Evolutionary conservation across 2,888 invertebrate species (phyloP).

Genomic region (Polia nebulosa): DNA sequence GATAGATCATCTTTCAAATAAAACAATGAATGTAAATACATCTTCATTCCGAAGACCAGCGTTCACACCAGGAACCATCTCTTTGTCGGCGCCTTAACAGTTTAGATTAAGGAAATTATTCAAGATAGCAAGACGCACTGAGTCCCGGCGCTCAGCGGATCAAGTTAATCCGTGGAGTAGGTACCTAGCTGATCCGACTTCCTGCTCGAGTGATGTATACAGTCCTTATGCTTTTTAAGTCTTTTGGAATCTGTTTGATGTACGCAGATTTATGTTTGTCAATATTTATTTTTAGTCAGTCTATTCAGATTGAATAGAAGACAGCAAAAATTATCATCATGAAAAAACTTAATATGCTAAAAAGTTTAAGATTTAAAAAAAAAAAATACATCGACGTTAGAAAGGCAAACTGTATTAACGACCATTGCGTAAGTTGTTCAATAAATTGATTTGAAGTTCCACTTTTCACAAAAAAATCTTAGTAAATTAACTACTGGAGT

Average conservation of each 20-base stretch:
- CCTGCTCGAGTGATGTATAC: conserved; percentile 7
- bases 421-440: no score
- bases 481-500: no score
- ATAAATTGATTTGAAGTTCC: no score
- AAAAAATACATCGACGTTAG: no score
- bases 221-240: conserved; percentile 5
- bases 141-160: conserved; percentile 13
- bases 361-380: no score
- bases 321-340: no score
- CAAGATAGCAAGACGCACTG: conserved; percentile 12
- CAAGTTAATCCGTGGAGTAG: conserved; percentile 36
- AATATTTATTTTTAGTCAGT: background rate
- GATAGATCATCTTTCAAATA: background rate
- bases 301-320: no score
- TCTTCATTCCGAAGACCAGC: background rate
- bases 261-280: background rate
- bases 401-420: no score
- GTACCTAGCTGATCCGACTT: conserved; percentile 25
- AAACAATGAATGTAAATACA: background rate
- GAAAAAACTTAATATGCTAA: no score
- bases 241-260: background rate
- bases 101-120: conserved; percentile 37
- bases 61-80: background rate
- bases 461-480: no score
- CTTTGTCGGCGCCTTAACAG: conserved; percentile 5